These are phyloP conservation scores for Bubo scandiacus DNA, from an alignment of 2,113 vertebrate species.

Conservation along the genomic window DNA sequence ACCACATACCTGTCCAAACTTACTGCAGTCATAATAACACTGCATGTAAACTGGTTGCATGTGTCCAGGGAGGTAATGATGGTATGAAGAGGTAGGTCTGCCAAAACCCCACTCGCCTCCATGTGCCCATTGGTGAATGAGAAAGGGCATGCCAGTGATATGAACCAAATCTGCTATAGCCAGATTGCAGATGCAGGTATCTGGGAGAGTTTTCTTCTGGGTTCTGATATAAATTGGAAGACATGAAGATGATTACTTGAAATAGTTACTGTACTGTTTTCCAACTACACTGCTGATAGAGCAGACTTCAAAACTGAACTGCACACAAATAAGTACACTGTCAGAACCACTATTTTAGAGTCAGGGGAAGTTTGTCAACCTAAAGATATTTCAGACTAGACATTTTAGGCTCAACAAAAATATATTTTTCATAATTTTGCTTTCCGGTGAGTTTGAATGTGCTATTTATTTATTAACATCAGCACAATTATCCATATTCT, in stretches of 20 bases:
- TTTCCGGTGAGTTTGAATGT: background rate
- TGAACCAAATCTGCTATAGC: constrained; percentile 68
- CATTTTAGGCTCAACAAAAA: background rate
- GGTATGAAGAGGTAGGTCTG: constrained; percentile 56
- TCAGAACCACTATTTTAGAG: background rate
- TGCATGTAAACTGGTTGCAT: constrained; percentile 70
- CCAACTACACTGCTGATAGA: background rate
- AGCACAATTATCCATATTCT: background rate
- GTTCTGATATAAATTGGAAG: constrained; percentile 57
- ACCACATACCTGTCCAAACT: constrained; percentile 67
- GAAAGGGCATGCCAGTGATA: constrained; percentile 69
- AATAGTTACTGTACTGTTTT: background rate
- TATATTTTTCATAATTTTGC: background rate
- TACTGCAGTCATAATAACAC: constrained; percentile 66
- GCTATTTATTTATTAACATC: background rate
- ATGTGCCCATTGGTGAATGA: constrained; percentile 68
- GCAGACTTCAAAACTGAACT: background rate
- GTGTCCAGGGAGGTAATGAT: constrained; percentile 69
- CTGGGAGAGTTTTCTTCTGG: constrained; percentile 69
- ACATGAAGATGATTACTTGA: background rate
- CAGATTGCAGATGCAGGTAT: constrained; percentile 73
- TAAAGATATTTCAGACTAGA: background rate
- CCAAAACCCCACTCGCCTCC: constrained; percentile 67
- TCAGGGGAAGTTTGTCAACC: background rate
- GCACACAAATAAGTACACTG: background rate